Conservation (phyloP, 1,140 invertebrate species). For the Littorina saxatilis region DNA sequence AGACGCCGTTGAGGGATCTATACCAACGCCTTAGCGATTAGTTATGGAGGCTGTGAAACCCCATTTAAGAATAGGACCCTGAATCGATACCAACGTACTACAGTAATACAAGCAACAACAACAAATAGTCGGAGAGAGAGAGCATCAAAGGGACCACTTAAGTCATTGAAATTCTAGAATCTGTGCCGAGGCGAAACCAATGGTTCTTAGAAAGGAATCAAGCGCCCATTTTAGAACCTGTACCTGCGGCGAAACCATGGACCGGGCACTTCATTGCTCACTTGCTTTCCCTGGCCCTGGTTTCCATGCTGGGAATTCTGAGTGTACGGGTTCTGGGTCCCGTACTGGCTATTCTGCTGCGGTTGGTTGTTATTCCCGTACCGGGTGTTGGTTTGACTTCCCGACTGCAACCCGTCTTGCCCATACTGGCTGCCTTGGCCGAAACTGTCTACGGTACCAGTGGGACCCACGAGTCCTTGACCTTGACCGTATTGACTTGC, state of each 20-base stretch:
- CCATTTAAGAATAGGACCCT: too few relatives aligned
- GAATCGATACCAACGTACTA: too few relatives aligned
- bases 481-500: not conserved
- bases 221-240: not conserved
- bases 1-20: too few relatives aligned
- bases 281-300: not conserved
- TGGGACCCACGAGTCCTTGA: not conserved
- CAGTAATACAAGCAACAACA: too few relatives aligned
- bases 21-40: too few relatives aligned
- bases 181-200: too few relatives aligned
- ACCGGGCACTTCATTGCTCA: not conserved
- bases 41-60: too few relatives aligned
- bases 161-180: too few relatives aligned
- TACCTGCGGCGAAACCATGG: not conserved
- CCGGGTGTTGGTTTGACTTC: slow-evolving; percentile 20
- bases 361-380: not conserved
- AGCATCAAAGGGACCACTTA: too few relatives aligned
- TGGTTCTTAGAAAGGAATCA: not conserved
- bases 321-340: not conserved
- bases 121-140: too few relatives aligned
- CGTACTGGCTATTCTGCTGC: not conserved
- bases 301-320: slow-evolving; percentile 4
- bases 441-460: not conserved
- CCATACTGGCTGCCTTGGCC: not conserved
- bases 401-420: not conserved